Percentiles rank a stretch among this genome's conserved stretches.
phyloP scores from a whole-genome alignment of 2,113 vertebrate species.

The Thomomys bottae region DNA sequence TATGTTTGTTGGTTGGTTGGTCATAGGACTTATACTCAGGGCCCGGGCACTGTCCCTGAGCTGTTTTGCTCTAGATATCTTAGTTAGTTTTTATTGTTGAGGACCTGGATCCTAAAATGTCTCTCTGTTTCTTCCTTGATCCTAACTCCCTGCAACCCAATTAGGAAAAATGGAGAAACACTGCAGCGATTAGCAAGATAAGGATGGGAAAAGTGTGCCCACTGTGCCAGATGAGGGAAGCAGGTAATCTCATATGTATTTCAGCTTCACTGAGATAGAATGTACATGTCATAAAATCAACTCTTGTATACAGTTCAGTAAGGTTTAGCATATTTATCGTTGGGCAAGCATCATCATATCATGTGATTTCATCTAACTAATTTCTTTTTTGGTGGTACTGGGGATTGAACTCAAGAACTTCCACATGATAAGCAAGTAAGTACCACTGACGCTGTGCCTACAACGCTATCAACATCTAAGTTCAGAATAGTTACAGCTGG shows the following conservation, averaged over 20 bases:
- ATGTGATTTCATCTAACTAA: neutral
- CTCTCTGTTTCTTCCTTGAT: neutral
- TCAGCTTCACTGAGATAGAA: conserved; percentile 10
- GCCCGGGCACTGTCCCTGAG: too few relatives aligned
- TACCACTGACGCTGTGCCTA: too few relatives aligned
- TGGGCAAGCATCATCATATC: neutral
- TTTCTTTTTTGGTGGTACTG: too few relatives aligned
- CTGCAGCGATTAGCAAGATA: neutral
- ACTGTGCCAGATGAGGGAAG: neutral
- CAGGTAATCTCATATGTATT: neutral
- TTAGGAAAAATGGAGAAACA: neutral
- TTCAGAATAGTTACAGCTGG: neutral
- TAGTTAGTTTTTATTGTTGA: neutral
- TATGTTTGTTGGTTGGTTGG: too few relatives aligned
- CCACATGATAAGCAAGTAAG: too few relatives aligned
- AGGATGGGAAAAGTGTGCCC: neutral
- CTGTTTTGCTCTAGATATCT: too few relatives aligned
- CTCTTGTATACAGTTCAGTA: neutral
- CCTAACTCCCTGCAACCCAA: neutral
- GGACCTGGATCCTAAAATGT: neutral
- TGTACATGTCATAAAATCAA: neutral
- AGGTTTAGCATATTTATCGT: neutral
- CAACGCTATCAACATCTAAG: neutral
- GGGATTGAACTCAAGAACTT: too few relatives aligned
- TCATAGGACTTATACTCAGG: too few relatives aligned